Evolutionary conservation across 1,140 invertebrate species (phyloP).

Genomic region (Hypothenemus hampei): DNA sequence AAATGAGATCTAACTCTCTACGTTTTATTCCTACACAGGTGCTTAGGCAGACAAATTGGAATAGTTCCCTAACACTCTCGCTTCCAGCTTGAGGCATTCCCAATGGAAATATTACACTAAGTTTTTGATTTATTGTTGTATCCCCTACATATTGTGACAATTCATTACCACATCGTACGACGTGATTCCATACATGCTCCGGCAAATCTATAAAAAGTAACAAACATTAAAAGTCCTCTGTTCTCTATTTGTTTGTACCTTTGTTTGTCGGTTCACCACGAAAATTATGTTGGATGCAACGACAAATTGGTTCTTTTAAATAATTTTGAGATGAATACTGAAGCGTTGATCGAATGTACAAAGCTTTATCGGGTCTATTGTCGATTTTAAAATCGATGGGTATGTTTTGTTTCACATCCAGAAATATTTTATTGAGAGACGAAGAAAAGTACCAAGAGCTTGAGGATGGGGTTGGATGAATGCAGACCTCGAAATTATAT

Average conservation of each 20-base stretch:
- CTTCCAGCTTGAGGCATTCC: conserved; percentile 56
- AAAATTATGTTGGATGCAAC: conserved; percentile 37
- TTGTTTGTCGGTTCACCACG: conserved; percentile 8
- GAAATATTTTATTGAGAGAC: conserved; percentile 41
- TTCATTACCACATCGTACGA: conserved; percentile 38
- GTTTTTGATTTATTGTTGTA: conserved; percentile 38
- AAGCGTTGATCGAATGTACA: conserved; percentile 39
- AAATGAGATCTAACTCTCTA: conserved; percentile 67
- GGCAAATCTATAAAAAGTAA: conserved; percentile 30
- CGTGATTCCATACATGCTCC: conserved; percentile 31
- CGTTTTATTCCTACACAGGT: conserved; percentile 75
- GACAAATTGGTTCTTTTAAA: conserved; percentile 32
- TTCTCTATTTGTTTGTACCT: conserved; percentile 4
- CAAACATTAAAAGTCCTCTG: no score
- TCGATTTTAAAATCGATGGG: conserved; percentile 36
- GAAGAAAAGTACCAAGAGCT: conserved; percentile 36
- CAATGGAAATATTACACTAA: conserved; percentile 55
- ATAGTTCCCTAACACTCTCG: conserved; percentile 60
- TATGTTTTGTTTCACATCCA: conserved; percentile 33
- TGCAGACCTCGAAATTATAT: conserved; percentile 34
- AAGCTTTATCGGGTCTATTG: conserved; percentile 5
- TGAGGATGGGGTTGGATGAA: conserved; percentile 10
- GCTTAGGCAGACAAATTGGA: conserved; percentile 75
- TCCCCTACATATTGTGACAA: conserved; percentile 47
- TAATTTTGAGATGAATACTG: conserved; percentile 37